These are phyloP conservation scores for Oopsacas minuta DNA, from an alignment of 37 sponge, comb jelly and placozoan species.

Conservation along the genomic window DNA sequence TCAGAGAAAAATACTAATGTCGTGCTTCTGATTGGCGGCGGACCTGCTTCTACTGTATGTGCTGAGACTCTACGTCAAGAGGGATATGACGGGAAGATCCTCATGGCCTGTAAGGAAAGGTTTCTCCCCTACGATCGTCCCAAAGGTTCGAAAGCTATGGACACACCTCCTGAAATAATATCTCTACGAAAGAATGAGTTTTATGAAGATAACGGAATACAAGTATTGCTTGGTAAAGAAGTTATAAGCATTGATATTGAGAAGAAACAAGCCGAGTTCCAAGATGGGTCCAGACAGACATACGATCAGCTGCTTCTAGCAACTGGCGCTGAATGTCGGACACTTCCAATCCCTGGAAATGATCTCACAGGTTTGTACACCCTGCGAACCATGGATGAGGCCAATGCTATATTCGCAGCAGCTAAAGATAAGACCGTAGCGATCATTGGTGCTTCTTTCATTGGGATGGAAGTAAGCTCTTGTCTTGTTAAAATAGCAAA, in stretches of 20 bases:
- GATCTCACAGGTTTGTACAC: conserved; percentile 46
- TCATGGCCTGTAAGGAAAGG: conserved; percentile 48
- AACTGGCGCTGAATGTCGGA: conserved; percentile 61
- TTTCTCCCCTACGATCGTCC: conserved; percentile 78
- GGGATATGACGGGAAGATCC: conserved; percentile 66
- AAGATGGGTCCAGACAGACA: conserved; percentile 29
- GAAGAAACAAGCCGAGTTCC: conserved; percentile 35
- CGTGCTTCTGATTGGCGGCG: conserved; percentile 24
- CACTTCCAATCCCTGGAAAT: conserved; percentile 54
- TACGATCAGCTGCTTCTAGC: conserved; percentile 67
- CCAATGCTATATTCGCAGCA: conserved; percentile 38
- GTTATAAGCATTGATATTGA: conserved; percentile 38
- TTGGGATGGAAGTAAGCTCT: conserved; percentile 34
- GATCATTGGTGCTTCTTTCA: conserved; percentile 80
- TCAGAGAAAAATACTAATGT: conserved; percentile 14
- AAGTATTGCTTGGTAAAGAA: conserved; percentile 44
- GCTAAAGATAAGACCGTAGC: conserved; percentile 61
- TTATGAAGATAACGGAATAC: conserved; percentile 49
- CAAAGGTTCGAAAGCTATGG: conserved; percentile 74
- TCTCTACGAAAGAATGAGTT: conserved; percentile 43
- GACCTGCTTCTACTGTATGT: conserved; percentile 59
- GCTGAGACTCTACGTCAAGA: conserved; percentile 81
- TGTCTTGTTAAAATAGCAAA: not conserved
- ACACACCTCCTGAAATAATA: conserved; percentile 35
- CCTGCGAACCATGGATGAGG: conserved; percentile 51